A percentile compares a stretch with the other conserved stretches of the same genome.
These are phyloP conservation scores for Pseudomyrmex flavicornis DNA, from an alignment of 1,140 invertebrate species.

Conservation along the genomic window DNA sequence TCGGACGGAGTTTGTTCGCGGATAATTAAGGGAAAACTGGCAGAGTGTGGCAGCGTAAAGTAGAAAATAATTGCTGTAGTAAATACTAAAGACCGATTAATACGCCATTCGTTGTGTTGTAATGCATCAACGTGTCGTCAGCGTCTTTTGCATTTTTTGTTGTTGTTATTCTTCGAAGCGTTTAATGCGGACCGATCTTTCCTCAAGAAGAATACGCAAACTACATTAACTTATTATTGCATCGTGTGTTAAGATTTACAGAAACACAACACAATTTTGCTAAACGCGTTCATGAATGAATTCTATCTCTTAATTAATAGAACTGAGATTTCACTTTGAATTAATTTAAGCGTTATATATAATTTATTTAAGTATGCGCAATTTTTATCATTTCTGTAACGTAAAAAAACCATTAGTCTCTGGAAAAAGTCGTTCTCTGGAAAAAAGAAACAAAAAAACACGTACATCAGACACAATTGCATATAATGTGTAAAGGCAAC, in stretches of 20 bases:
- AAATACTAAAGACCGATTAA: conserved; percentile 44
- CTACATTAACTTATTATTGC: too few species aligned
- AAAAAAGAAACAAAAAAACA: neutral
- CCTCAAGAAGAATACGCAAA: too few species aligned
- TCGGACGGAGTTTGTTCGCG: conserved; percentile 8
- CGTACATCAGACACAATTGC: neutral
- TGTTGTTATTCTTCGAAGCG: too few species aligned
- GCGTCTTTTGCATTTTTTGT: too few species aligned
- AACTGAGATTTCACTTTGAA: neutral
- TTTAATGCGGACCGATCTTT: too few species aligned
- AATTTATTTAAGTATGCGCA: neutral
- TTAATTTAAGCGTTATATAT: neutral
- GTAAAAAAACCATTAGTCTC: too few species aligned
- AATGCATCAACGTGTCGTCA: neutral
- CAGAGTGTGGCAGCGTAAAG: conserved; percentile 21
- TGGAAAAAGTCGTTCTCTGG: neutral
- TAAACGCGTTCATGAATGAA: neutral
- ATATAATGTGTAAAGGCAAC: too few species aligned
- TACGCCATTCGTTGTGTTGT: conserved; percentile 22
- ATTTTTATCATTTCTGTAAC: too few species aligned
- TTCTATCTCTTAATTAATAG: neutral
- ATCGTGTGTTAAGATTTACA: too few species aligned
- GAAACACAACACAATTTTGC: too few species aligned
- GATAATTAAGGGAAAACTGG: conserved; percentile 41
- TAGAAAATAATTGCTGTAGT: conserved; percentile 48